Conservation (phyloP, 2,113 vertebrate genomes). For the Oncorhynchus tshawytscha region DNA sequence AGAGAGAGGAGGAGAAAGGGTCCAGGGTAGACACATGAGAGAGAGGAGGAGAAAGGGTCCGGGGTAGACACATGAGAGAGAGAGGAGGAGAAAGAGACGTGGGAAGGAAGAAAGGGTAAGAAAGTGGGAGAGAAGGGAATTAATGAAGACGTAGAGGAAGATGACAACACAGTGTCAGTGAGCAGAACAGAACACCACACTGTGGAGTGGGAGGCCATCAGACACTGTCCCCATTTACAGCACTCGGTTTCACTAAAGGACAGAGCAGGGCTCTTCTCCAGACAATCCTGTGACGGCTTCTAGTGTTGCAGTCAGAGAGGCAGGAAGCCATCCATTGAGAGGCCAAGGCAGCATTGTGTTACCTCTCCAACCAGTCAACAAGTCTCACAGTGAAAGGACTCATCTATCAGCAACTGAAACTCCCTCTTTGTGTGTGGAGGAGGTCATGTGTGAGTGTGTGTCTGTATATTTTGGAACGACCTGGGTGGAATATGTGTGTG, state of each 20-base stretch:
- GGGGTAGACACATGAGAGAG: too few species aligned
- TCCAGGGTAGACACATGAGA: too few species aligned
- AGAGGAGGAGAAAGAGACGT: neutral
- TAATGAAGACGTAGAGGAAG: neutral
- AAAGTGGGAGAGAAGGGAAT: neutral
- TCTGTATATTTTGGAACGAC: neutral
- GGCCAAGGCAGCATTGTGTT: neutral
- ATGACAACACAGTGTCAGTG: neutral
- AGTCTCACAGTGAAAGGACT: neutral
- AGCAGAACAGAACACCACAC: conserved; percentile 3
- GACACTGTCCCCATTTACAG: neutral
- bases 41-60: too few species aligned
- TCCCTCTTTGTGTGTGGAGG: neutral
- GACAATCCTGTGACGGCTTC: conserved; percentile 13
- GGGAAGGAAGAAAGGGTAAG: neutral
- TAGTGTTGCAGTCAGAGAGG: conserved; percentile 10
- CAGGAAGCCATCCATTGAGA: conserved; percentile 9
- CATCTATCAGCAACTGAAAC: conserved; percentile 40
- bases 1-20: too few species aligned
- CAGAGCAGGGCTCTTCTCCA: neutral
- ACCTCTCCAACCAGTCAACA: conserved; percentile 13
- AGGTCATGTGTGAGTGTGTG: neutral
- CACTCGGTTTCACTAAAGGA: neutral
- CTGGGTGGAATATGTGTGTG: conserved; percentile 20
- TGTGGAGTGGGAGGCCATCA: neutral